Percentiles rank a stretch among this genome's conserved stretches.
Evolutionary conservation across 2,888 invertebrate species (phyloP).

Genomic region (Tortrix viridana): DNA sequence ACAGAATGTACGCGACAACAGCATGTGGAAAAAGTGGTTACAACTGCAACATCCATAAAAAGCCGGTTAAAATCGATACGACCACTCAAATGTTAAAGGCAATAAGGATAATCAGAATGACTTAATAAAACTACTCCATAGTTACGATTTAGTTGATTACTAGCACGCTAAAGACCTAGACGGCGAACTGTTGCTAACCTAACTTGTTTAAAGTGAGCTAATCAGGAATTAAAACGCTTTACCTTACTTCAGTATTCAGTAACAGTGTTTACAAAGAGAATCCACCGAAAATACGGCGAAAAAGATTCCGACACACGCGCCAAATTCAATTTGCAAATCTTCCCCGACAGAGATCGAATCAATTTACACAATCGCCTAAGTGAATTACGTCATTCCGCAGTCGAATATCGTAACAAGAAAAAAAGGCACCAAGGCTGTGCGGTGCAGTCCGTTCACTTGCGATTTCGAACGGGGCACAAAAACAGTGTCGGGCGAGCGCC

Average conservation of each 20-base stretch:
- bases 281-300: conserved; percentile 43
- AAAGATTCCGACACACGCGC: conserved; percentile 45
- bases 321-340: conserved; percentile 65
- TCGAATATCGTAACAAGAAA: conserved; percentile 71
- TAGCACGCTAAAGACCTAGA: conserved; percentile 28
- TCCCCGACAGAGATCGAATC: conserved; percentile 60
- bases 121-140: conserved; percentile 29
- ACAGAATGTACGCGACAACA: too few species aligned
- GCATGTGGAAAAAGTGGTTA: too few species aligned
- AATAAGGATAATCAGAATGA: conserved; percentile 20
- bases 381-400: conserved; percentile 69
- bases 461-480: conserved; percentile 66
- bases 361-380: conserved; percentile 65
- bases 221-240: conserved; percentile 32
- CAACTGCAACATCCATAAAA: background rate
- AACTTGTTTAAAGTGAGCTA: conserved; percentile 34
- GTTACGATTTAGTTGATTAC: conserved; percentile 32
- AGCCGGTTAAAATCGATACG: conserved; percentile 18
- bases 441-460: conserved; percentile 78
- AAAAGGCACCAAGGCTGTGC: conserved; percentile 68
- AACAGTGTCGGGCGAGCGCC: conserved; percentile 55
- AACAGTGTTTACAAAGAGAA: conserved; percentile 29
- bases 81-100: conserved; percentile 17
- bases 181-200: background rate
- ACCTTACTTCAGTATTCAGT: conserved; percentile 15